These are phyloP conservation scores for Ameiurus melas DNA, from an alignment of 2,113 vertebrate species.

Conservation along the genomic window DNA sequence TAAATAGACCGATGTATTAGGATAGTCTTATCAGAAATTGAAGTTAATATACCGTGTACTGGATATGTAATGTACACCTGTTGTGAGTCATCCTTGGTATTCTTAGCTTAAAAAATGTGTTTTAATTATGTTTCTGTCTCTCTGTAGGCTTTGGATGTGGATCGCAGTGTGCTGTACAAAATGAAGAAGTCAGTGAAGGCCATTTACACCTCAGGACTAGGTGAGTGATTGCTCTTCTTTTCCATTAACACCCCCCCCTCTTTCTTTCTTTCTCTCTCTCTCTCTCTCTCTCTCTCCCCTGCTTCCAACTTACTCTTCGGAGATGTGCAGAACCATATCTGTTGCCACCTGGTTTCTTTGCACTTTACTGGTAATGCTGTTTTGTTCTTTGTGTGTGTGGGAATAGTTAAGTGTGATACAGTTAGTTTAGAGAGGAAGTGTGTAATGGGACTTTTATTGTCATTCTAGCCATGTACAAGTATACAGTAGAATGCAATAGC, in stretches of 20 bases:
- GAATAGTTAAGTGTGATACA: too few relatives aligned
- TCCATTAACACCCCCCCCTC: slow-evolving; percentile 20
- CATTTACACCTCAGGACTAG: slow-evolving; percentile 93
- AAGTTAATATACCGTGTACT: not conserved
- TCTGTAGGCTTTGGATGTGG: slow-evolving; percentile 90
- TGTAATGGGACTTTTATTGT: not conserved
- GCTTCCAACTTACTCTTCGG: not conserved
- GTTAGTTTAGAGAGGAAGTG: not conserved
- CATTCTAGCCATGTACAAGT: not conserved
- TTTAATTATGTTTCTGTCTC: slow-evolving; percentile 27
- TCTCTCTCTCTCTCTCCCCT: not conserved
- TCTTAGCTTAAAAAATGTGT: not conserved
- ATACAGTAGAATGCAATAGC: not conserved
- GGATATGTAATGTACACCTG: not conserved
- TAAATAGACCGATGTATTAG: not conserved
- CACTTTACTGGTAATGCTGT: not conserved
- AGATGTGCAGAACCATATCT: not conserved
- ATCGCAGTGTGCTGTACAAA: slow-evolving; percentile 96
- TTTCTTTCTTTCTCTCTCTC: not conserved
- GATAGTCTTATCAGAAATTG: not conserved
- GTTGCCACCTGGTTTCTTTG: not conserved
- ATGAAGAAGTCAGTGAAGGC: slow-evolving; percentile 99
- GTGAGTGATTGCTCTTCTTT: slow-evolving; percentile 74
- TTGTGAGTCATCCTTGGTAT: not conserved
- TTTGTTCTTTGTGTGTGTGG: too few relatives aligned